Percentiles rank a stretch among this genome's conserved stretches.
These are phyloP conservation scores for Triplophysa tibetana DNA, from an alignment of 2,113 vertebrate species.

Conservation along the genomic window DNA sequence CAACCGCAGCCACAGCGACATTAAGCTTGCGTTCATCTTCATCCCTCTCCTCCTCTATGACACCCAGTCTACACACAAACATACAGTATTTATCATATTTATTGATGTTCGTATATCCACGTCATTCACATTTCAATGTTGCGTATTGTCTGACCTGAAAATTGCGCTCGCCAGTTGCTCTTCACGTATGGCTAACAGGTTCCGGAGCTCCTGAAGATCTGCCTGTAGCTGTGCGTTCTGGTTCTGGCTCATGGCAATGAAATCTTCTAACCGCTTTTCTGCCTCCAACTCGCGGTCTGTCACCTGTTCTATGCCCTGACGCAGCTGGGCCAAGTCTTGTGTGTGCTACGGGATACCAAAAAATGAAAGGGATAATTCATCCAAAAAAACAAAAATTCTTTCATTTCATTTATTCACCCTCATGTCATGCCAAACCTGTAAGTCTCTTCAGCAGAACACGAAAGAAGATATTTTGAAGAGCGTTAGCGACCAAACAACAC, in stretches of 20 bases:
- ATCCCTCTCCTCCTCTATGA: constrained; percentile 78
- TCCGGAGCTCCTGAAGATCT: constrained; percentile 73
- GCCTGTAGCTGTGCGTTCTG: constrained; percentile 71
- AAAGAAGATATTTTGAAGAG: no score
- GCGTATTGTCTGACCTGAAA: constrained; percentile 68
- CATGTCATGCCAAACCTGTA: no score
- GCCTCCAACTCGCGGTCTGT: constrained; percentile 77
- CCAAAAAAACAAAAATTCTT: no score
- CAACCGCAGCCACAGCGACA: constrained; percentile 70
- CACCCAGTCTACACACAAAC: constrained; percentile 68
- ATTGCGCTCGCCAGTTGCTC: constrained; percentile 75
- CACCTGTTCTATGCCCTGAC: constrained; percentile 72
- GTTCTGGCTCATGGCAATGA: constrained; percentile 74
- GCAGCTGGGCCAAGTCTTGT: constrained; percentile 72
- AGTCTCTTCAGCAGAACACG: no score
- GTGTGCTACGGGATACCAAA: constrained; percentile 64
- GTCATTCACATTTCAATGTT: not conserved
- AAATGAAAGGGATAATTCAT: not conserved
- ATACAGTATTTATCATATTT: not conserved
- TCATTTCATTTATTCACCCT: no score
- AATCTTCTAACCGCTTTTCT: constrained; percentile 79
- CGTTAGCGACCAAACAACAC: not conserved
- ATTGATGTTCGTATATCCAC: no score
- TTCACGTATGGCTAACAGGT: constrained; percentile 70
- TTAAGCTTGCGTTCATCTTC: constrained; percentile 78